Evolutionary conservation across 1,140 invertebrate species (phyloP).

Genomic region (Drosophila baimaii): DNA sequence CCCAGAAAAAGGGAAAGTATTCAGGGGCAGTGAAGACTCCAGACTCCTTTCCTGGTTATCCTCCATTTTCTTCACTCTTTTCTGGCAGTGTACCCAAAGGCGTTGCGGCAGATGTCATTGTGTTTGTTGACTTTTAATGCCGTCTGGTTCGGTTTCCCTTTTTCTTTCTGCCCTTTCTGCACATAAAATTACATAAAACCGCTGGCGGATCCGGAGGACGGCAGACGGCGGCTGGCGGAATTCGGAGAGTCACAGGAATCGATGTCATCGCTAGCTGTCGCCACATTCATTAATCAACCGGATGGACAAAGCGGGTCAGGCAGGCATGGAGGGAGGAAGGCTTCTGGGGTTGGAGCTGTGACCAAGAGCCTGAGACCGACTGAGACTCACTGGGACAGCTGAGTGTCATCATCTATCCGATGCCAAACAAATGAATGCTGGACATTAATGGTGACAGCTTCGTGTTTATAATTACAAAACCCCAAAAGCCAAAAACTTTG

Average conservation of each 20-base stretch:
- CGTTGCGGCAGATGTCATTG: constrained; percentile 55
- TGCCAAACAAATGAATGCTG: constrained; percentile 51
- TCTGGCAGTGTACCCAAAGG: constrained; percentile 8
- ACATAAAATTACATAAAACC: constrained; percentile 52
- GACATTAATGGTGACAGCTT: constrained; percentile 61
- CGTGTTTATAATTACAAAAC: constrained; percentile 64
- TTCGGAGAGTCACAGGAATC: constrained; percentile 32
- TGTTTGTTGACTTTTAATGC: constrained; percentile 58
- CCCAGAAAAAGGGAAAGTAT: no score
- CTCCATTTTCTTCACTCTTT: background rate
- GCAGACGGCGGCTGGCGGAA: background rate
- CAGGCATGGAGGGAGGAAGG: background rate
- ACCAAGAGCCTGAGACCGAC: background rate
- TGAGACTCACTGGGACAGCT: constrained; percentile 8
- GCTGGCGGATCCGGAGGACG: constrained; percentile 9
- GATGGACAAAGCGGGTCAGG: constrained; percentile 12
- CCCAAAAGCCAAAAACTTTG: constrained; percentile 58
- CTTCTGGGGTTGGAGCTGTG: background rate
- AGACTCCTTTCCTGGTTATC: no score
- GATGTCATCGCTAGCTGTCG: constrained; percentile 55
- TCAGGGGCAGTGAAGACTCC: no score
- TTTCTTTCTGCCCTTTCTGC: constrained; percentile 28
- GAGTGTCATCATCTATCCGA: constrained; percentile 45
- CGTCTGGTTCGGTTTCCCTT: constrained; percentile 38
- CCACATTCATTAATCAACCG: constrained; percentile 62